phyloP scores from a whole-genome alignment of 2,113 vertebrate species.

The Dryoscopus gambensis region DNA sequence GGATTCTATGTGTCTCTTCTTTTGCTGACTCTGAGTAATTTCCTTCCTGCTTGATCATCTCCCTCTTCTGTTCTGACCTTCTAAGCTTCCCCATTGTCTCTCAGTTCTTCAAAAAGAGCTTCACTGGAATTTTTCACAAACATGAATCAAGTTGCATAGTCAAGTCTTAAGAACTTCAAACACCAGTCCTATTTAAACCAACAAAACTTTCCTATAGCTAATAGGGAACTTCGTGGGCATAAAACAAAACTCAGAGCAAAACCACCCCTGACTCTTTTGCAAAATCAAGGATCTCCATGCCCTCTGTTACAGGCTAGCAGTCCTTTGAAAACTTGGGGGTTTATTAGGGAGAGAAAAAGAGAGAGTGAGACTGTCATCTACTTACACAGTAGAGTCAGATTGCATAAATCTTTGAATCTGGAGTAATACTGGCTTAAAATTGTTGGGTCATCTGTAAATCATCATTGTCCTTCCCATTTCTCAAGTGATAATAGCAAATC shows the following conservation, averaged over 20 bases:
- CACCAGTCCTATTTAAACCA: background rate
- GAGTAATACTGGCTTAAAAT: background rate
- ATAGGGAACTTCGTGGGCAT: background rate
- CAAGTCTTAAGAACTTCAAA: background rate
- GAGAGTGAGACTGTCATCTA: background rate
- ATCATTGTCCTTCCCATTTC: constrained; percentile 15
- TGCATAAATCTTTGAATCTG: constrained; percentile 26
- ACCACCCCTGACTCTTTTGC: background rate
- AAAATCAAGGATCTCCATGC: background rate
- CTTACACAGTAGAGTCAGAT: background rate
- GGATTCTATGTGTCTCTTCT: background rate
- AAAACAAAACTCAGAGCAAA: background rate
- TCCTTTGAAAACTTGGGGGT: background rate
- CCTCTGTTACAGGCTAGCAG: background rate
- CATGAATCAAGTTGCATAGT: background rate
- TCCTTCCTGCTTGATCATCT: background rate
- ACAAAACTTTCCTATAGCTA: background rate
- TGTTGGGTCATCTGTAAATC: background rate
- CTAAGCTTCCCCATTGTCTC: background rate
- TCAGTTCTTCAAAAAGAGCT: background rate
- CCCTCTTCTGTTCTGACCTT: background rate
- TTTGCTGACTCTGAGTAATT: background rate
- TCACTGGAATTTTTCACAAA: background rate
- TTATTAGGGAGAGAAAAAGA: background rate
- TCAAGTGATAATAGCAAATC: constrained; percentile 48